Evolutionary conservation across 2,797 vertebrate genomes (phyloP).

Genomic region (Sitta carolinensis): DNA sequence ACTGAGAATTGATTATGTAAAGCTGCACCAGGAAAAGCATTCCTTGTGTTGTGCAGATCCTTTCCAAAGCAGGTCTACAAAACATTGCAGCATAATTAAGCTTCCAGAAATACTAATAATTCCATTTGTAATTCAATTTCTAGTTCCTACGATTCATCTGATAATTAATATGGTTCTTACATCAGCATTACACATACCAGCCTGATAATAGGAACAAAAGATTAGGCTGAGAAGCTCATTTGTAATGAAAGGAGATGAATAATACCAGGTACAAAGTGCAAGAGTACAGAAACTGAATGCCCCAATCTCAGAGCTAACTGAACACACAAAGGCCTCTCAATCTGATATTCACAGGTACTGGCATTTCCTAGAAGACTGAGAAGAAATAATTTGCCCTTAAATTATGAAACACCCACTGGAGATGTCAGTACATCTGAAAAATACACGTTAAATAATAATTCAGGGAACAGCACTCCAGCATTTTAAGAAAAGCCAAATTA

Average conservation of each 20-base stretch:
- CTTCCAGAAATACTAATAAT: slow-evolving; percentile 10
- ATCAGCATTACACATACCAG: not conserved
- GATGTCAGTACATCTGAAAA: not conserved
- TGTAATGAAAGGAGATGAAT: not conserved
- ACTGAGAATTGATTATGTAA: not conserved
- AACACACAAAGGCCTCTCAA: not conserved
- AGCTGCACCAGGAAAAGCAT: not conserved
- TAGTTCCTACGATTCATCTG: not conserved
- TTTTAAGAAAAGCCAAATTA: not conserved
- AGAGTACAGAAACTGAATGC: not conserved
- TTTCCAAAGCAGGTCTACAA: not conserved
- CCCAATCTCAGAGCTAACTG: not conserved
- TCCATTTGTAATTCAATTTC: slow-evolving; percentile 9
- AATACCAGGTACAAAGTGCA: not conserved
- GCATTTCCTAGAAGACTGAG: slow-evolving; percentile 5
- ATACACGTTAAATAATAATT: not conserved
- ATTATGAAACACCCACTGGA: not conserved
- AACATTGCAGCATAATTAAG: not conserved
- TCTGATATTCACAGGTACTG: not conserved
- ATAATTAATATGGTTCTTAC: slow-evolving; percentile 11
- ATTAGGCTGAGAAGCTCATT: not conserved
- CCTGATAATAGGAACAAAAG: not conserved
- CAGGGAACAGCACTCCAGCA: not conserved
- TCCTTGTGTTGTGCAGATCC: not conserved
- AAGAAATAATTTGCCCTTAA: not conserved